A percentile compares a stretch with the other conserved stretches of the same genome.
These are phyloP conservation scores for Amniataba percoides DNA, from an alignment of 2,797 vertebrate species.

Conservation along the genomic window DNA sequence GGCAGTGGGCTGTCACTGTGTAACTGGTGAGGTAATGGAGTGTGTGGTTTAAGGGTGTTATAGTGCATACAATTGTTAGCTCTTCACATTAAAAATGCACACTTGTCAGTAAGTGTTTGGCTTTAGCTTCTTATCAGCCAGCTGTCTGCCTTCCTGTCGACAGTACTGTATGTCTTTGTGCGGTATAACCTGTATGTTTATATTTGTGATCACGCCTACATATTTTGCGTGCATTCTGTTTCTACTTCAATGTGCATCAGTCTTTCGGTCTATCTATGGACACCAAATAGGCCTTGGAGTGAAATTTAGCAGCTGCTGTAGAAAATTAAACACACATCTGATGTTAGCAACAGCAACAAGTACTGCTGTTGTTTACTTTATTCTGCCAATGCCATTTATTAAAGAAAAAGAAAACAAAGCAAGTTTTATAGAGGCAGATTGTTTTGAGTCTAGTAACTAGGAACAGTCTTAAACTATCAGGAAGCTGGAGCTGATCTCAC, in stretches of 20 bases:
- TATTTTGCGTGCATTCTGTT: background rate
- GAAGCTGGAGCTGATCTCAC: background rate
- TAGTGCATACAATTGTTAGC: background rate
- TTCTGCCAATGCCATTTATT: conserved; percentile 26
- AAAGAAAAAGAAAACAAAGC: background rate
- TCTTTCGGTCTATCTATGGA: conserved; percentile 5
- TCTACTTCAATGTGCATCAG: background rate
- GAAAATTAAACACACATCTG: conserved; percentile 27
- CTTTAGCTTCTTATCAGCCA: background rate
- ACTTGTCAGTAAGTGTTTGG: background rate
- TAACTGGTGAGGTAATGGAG: conserved; percentile 30
- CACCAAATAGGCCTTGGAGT: conserved; percentile 20
- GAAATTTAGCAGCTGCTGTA: conserved; percentile 45
- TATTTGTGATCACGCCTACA: background rate
- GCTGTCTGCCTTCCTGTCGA: background rate
- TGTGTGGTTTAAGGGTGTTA: conserved; percentile 12
- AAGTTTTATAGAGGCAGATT: conserved; percentile 2
- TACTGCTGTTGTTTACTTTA: conserved; percentile 18
- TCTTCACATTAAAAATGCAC: conserved; percentile 24
- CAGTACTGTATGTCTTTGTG: background rate
- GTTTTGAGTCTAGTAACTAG: conserved; percentile 2
- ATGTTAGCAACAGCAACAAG: conserved; percentile 28
- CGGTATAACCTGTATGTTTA: background rate
- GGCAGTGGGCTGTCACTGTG: conserved; percentile 15
- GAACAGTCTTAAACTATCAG: background rate